Conservation (phyloP, 2,797 vertebrate species). For the Gadopsis bispinosus region DNA sequence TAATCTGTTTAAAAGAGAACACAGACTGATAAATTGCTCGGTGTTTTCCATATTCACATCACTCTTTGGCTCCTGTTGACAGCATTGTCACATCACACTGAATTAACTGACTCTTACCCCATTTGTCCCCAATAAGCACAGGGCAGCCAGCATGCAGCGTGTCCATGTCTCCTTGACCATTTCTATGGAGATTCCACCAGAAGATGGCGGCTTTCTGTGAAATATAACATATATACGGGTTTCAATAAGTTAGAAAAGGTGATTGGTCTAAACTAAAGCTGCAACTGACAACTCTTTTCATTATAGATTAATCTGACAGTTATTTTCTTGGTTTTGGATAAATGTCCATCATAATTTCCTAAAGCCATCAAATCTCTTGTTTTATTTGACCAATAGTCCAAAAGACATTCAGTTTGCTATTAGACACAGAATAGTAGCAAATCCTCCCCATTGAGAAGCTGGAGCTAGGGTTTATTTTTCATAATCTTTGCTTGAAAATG, state of each 20-base stretch:
- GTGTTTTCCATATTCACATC: neutral
- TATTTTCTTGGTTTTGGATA: neutral
- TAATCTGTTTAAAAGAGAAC: neutral
- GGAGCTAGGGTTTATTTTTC: neutral
- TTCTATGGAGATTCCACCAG: conserved; percentile 97
- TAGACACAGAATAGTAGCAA: neutral
- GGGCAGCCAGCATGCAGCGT: conserved; percentile 95
- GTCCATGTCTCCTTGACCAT: conserved; percentile 87
- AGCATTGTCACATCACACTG: neutral
- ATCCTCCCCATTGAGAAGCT: neutral
- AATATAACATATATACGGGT: neutral
- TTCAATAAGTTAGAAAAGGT: neutral
- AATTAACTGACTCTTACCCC: conserved; percentile 86
- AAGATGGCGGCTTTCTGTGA: conserved; percentile 93
- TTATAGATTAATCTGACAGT: too few relatives aligned
- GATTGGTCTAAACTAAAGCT: neutral
- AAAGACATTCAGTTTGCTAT: neutral
- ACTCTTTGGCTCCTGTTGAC: neutral
- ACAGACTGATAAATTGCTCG: neutral
- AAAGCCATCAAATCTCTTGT: neutral
- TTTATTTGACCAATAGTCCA: neutral
- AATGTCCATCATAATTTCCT: neutral
- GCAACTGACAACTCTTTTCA: neutral
- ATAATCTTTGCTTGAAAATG: neutral
- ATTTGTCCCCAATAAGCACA: conserved; percentile 93